Base-by-base conservation (phyloP, 2,797 vertebrate genomes). In the Falco biarmicus region DNA sequence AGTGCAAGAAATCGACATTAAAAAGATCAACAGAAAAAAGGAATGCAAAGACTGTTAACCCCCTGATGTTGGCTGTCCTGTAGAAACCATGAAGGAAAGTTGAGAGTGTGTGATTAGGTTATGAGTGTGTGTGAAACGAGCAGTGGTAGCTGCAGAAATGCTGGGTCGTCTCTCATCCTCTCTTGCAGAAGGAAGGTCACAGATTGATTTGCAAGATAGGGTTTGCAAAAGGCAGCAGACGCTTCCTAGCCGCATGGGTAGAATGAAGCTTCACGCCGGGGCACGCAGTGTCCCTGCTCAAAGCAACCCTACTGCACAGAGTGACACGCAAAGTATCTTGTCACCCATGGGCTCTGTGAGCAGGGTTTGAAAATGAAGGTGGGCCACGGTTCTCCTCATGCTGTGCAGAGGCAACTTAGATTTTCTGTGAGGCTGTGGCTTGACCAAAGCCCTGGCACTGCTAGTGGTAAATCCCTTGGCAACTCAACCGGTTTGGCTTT, bases 301-400 rank as follows among this genome's bases (percentile, higher is more conserved):
- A 4, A n/a, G 51, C 70, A 59, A 60, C 61, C 34, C 43, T 8
- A 1, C 57, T 8, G 32, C 3, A 4, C 19, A 15, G 59, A 13
- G 31, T 0, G 0, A 50, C 79, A 6, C 41, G 32, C 34, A 32
- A 5, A 76, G 76, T 76, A 10, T 22, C 63, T 32, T 13, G 0
- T 43, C 1, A 5, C 26, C 61, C 4, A 4, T 19, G 37, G 37
- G 57, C 31, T 47, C 37, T 5, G 53, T 13, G 37, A n/a, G 15
- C 17, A 3, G 47, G 25, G 37, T 11, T 73, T 26, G 65, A 39
- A 17, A 24, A 4, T 1, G 10, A 15, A n/a, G 48, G 15, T 37
- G 51, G 26, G 34, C n/a, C 29, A 4, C 0, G 0, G 15, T 54
- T n/a, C 47, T 50, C 19, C 50, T 32, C 1, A 0, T 11, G 54